Percentiles rank a stretch among this genome's conserved stretches.
Conservation (phyloP, 2,888 invertebrate species). For the Schizaphis graminum region DNA sequence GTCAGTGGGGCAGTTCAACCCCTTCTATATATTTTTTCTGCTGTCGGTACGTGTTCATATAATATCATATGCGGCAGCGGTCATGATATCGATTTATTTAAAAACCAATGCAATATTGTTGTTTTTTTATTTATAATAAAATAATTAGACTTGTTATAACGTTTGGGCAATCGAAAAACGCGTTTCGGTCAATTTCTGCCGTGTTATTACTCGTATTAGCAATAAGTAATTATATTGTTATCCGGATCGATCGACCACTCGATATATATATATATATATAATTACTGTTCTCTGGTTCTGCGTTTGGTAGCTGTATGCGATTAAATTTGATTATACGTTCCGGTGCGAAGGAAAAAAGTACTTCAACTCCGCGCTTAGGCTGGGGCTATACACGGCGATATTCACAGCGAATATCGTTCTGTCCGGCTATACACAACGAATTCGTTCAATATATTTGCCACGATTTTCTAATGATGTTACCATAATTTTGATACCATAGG, state of each 20-base stretch:
- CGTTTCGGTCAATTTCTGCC: background rate
- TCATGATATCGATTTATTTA: too few relatives aligned
- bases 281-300: background rate
- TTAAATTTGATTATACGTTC: background rate
- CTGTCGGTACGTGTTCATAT: background rate
- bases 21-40: background rate
- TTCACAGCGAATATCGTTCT: too few relatives aligned
- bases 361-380: background rate
- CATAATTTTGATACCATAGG: background rate
- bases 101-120: too few relatives aligned
- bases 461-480: too few relatives aligned
- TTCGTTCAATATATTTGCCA: too few relatives aligned
- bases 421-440: too few relatives aligned
- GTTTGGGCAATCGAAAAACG: background rate
- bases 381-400: too few relatives aligned
- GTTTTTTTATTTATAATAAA: too few relatives aligned
- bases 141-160: too few relatives aligned
- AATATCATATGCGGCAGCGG: too few relatives aligned
- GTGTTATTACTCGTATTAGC: background rate
- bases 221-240: background rate
- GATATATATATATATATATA: background rate
- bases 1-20: background rate
- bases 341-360: background rate
- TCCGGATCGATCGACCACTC: background rate
- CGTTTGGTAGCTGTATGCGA: background rate